Conservation (phyloP, 2,888 invertebrate genomes). For the Micropterix aruncella region DNA sequence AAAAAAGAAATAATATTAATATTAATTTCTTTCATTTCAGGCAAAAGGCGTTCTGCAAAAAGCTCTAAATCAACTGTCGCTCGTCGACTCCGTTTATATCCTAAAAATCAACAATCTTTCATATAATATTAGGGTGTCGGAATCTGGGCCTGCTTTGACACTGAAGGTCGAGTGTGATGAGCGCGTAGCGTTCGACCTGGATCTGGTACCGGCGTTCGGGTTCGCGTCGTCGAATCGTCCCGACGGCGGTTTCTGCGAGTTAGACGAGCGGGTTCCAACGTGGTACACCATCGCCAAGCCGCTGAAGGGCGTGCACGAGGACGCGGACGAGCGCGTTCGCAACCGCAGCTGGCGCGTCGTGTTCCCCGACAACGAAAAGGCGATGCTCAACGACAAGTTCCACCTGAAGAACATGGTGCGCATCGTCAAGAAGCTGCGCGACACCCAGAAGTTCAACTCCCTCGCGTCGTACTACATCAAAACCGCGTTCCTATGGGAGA, state of each 20-base stretch:
- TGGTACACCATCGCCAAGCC: constrained; percentile 23
- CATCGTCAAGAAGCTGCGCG: constrained; percentile 34
- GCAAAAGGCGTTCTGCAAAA: background rate
- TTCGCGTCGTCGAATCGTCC: background rate
- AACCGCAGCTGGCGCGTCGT: constrained; percentile 21
- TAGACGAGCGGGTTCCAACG: constrained; percentile 13
- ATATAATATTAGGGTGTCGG: background rate
- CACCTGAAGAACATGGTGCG: constrained; percentile 17
- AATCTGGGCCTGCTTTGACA: constrained; percentile 37
- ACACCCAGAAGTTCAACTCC: constrained; percentile 23
- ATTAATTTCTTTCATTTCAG: too few relatives aligned
- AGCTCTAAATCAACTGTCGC: background rate
- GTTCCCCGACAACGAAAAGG: constrained; percentile 23
- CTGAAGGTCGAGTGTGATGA: constrained; percentile 13
- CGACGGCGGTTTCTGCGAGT: constrained; percentile 12
- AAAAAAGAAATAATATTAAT: too few relatives aligned
- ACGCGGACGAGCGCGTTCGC: constrained; percentile 1
- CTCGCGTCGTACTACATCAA: constrained; percentile 45
- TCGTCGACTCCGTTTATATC: background rate
- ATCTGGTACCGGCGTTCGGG: constrained; percentile 18
- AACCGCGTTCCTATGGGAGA: constrained; percentile 32
- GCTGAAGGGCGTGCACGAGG: constrained; percentile 8
- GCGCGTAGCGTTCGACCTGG: constrained; percentile 18
- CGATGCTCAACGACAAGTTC: constrained; percentile 16
- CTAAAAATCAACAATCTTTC: background rate